Evolutionary conservation across 1,140 invertebrate species (phyloP).

Genomic region (Drosophila parabipectinata): DNA sequence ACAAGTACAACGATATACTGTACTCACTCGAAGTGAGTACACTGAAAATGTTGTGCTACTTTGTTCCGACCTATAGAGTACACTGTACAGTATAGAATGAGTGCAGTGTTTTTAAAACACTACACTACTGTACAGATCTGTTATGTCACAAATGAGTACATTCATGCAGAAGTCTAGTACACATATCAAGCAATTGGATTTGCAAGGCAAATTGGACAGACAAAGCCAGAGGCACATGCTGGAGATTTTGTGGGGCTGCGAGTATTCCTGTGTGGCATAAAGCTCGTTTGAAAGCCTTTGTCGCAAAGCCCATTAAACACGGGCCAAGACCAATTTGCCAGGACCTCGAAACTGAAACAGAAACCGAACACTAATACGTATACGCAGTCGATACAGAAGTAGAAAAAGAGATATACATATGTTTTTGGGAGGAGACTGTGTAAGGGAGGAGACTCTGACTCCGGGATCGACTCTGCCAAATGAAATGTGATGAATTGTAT

Average conservation of each 20-base stretch:
- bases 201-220: slow-evolving; percentile 41
- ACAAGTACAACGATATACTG: no score
- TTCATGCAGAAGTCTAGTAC: no score
- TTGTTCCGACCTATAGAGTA: no score
- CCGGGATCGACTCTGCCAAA: slow-evolving; percentile 64
- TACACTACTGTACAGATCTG: no score
- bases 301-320: slow-evolving; percentile 70
- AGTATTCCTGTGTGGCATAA: slow-evolving; percentile 24
- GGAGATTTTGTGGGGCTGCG: background rate
- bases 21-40: no score
- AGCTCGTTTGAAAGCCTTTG: slow-evolving; percentile 49
- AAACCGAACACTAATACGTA: slow-evolving; percentile 1
- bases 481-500: slow-evolving; percentile 83
- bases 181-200: slow-evolving; percentile 45
- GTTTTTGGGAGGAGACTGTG: slow-evolving; percentile 6
- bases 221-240: slow-evolving; percentile 30
- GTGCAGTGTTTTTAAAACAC: no score
- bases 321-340: slow-evolving; percentile 50
- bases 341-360: slow-evolving; percentile 29
- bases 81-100: no score
- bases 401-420: slow-evolving; percentile 30
- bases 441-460: slow-evolving; percentile 22
- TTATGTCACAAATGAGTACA: no score
- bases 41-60: no score
- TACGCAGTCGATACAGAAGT: slow-evolving; percentile 21